phyloP scores from a whole-genome alignment of 2,797 vertebrate species.

The Anguilla marmorata region DNA sequence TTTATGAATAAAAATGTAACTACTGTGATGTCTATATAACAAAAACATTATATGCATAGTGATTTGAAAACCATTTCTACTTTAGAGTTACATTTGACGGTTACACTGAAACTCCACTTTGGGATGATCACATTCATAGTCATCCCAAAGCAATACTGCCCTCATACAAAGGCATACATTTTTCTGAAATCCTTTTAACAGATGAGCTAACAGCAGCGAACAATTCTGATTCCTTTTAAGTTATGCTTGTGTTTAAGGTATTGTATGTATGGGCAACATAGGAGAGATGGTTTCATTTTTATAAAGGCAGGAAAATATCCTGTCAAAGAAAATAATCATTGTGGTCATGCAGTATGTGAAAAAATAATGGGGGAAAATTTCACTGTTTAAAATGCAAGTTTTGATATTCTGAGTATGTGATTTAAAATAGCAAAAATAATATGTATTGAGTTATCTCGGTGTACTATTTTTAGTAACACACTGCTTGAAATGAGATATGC shows the following conservation, averaged over 20 bases:
- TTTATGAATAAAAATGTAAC: neutral
- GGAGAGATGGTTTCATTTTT: neutral
- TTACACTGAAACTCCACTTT: too few relatives aligned
- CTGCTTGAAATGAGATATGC: conserved; percentile 39
- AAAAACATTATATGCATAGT: neutral
- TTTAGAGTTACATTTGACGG: too few relatives aligned
- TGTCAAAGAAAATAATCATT: neutral
- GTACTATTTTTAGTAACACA: neutral
- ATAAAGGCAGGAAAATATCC: neutral
- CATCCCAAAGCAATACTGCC: neutral
- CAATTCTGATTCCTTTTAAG: neutral
- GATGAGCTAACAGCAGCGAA: neutral
- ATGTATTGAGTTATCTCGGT: neutral
- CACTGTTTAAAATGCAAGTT: neutral
- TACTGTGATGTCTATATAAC: neutral
- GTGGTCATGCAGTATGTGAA: neutral
- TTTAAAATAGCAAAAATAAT: neutral
- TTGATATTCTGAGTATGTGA: neutral
- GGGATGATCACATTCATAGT: neutral
- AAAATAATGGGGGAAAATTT: neutral
- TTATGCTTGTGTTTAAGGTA: neutral
- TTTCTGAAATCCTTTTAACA: neutral
- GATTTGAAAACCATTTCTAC: neutral
- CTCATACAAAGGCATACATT: neutral
- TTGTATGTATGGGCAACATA: neutral